Conservation (phyloP, 2,797 vertebrate species). For the Neosilurus hyrtlii region DNA sequence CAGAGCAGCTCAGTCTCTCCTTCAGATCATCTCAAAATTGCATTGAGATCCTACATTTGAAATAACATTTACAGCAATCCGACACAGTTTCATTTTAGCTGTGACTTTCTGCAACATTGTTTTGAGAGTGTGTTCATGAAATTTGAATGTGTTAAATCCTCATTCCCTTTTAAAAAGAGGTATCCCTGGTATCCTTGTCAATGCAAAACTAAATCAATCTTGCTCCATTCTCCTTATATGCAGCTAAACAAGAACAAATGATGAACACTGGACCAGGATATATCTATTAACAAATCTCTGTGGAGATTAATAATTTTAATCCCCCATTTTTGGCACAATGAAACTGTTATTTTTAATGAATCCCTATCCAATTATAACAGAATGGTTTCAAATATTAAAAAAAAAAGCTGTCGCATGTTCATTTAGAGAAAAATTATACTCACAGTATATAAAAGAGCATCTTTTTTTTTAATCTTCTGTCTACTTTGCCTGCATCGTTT, state of each 20-base stretch:
- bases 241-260: not conserved
- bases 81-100: conserved; percentile 27
- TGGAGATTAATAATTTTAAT: not conserved
- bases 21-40: conserved; percentile 21
- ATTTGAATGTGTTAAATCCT: conserved; percentile 40
- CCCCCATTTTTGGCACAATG: no score
- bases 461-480: not conserved
- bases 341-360: not conserved
- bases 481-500: not conserved
- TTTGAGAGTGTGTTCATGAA: conserved; percentile 28
- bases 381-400: not conserved
- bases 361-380: not conserved
- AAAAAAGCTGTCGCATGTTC: not conserved
- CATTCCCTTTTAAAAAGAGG: conserved; percentile 11
- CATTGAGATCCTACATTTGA: conserved; percentile 32
- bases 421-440: not conserved
- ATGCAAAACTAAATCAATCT: conserved; percentile 32
- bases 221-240: conserved; percentile 16
- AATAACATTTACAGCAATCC: conserved; percentile 29
- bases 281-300: not conserved
- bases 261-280: not conserved
- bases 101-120: conserved; percentile 20
- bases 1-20: not conserved
- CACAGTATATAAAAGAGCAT: not conserved
- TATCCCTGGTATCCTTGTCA: conserved; percentile 3